These are phyloP conservation scores for Lepus townsendii DNA, from an alignment of 2,797 vertebrate genomes.

Conservation along the genomic window DNA sequence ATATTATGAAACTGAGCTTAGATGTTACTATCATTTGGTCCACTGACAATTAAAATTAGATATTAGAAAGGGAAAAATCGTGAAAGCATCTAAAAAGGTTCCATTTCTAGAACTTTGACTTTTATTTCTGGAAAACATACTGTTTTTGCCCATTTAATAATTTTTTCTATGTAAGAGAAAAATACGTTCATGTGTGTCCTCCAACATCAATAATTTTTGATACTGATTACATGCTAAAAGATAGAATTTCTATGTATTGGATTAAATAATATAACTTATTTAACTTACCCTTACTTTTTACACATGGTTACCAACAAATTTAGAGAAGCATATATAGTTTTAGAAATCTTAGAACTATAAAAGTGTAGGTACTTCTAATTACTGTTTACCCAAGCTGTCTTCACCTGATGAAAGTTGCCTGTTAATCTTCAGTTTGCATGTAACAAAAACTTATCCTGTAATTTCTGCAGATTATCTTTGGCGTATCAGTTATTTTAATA, in stretches of 20 bases:
- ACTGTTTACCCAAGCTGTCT: background rate
- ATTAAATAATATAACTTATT: conserved; percentile 26
- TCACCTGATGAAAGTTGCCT: background rate
- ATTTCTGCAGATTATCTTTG: background rate
- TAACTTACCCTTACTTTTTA: background rate
- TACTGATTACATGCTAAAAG: background rate
- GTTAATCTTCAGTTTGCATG: background rate
- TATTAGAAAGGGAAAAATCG: background rate
- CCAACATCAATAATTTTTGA: conserved; percentile 24
- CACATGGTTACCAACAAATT: background rate
- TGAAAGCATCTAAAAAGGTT: background rate
- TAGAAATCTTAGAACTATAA: background rate
- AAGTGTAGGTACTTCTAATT: background rate
- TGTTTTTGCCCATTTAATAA: background rate
- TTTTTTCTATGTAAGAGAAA: background rate
- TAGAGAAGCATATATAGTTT: background rate
- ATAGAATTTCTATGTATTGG: background rate
- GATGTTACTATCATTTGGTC: background rate
- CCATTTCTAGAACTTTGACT: background rate
- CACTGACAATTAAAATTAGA: background rate
- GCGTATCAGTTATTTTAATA: background rate
- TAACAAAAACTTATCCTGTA: background rate
- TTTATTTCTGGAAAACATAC: conserved; percentile 11
- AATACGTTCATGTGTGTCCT: background rate
- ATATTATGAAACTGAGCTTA: background rate